Conservation (phyloP, 2,888 invertebrate species). For the Dione vanillae region DNA sequence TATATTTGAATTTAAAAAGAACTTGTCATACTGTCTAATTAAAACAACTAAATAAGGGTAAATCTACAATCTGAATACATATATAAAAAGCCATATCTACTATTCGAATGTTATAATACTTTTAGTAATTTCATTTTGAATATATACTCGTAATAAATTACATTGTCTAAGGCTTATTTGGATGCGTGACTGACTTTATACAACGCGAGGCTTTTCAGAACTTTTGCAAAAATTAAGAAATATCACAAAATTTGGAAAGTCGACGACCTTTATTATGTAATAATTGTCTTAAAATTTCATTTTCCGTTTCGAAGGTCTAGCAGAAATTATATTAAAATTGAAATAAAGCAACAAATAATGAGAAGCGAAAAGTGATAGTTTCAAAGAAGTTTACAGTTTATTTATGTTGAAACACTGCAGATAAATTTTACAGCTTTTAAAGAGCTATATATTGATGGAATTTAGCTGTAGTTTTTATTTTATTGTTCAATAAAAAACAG, state of each 20-base stretch:
- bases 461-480: slow-evolving; percentile 22
- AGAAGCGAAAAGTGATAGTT: slow-evolving; percentile 2
- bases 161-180: slow-evolving; percentile 13
- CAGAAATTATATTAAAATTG: slow-evolving; percentile 2
- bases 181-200: neutral
- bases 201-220: neutral
- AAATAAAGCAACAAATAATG: neutral
- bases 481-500: slow-evolving; percentile 19
- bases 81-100: too few relatives aligned
- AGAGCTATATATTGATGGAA: slow-evolving; percentile 25
- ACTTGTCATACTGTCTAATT: too few relatives aligned
- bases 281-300: too few relatives aligned
- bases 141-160: slow-evolving; percentile 16
- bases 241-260: neutral
- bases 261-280: neutral
- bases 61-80: too few relatives aligned
- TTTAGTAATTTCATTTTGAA: slow-evolving; percentile 7
- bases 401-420: slow-evolving; percentile 26
- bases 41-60: too few relatives aligned
- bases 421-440: slow-evolving; percentile 25
- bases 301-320: neutral
- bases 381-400: slow-evolving; percentile 14
- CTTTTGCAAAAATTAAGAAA: neutral
- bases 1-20: too few relatives aligned
- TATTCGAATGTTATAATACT: too few relatives aligned